Evolutionary conservation across 2,797 vertebrate species (phyloP).

Genomic region (Gobionotothen gibberifrons): DNA sequence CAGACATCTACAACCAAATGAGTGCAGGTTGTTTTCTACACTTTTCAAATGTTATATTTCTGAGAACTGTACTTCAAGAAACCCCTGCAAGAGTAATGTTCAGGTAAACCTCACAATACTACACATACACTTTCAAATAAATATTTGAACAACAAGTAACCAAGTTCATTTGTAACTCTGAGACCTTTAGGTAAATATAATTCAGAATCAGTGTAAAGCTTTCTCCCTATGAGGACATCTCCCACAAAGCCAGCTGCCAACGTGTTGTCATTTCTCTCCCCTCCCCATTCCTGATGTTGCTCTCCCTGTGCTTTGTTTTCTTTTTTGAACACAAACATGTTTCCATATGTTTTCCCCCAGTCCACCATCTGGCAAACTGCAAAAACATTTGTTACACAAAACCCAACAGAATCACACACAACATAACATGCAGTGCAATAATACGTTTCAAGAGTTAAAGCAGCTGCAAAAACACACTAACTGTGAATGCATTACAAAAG

Average conservation of each 20-base stretch:
- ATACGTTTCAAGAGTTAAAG: neutral
- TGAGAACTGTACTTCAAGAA: conserved; percentile 10
- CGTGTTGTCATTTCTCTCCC: neutral
- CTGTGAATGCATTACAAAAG: conserved; percentile 22
- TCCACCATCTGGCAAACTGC: conserved; percentile 4
- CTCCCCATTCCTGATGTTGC: neutral
- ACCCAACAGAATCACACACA: neutral
- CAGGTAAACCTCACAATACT: neutral
- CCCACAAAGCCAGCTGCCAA: conserved; percentile 12
- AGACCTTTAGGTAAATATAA: neutral
- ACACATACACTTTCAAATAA: neutral
- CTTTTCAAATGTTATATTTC: neutral
- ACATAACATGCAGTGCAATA: neutral
- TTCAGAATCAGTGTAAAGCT: conserved; percentile 6
- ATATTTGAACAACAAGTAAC: neutral
- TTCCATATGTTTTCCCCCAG: neutral
- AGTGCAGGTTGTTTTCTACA: neutral
- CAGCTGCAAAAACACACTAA: conserved; percentile 59
- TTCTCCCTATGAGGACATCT: conserved; percentile 6
- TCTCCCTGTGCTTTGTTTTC: conserved; percentile 14
- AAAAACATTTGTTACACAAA: conserved; percentile 18
- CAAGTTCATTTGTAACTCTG: neutral
- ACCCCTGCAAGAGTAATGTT: neutral
- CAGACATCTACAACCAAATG: conserved; percentile 21
- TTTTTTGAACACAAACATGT: conserved; percentile 20